phyloP scores from a whole-genome alignment of 2,888 invertebrate species.

The Drosophila tanythrix region DNA sequence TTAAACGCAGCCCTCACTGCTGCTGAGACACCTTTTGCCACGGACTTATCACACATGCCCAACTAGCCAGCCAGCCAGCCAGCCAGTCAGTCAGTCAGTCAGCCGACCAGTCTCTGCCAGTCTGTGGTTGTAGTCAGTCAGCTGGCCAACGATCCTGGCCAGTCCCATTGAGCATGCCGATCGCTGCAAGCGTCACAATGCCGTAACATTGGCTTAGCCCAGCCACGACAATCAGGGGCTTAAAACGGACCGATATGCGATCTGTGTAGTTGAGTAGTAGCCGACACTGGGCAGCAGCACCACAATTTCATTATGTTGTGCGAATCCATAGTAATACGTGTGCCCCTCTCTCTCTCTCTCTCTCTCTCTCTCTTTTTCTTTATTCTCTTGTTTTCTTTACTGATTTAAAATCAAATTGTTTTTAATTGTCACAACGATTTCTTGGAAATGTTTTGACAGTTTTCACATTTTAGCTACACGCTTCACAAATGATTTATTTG shows the following conservation, averaged over 20 bases:
- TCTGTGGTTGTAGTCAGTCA: background rate
- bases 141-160: constrained; percentile 20
- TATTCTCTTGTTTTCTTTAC: constrained; percentile 61
- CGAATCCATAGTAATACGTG: constrained; percentile 67
- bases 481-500: constrained; percentile 7
- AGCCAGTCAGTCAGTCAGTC: constrained; percentile 6
- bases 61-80: constrained; percentile 13
- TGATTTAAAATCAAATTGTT: constrained; percentile 76
- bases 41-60: constrained; percentile 62
- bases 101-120: constrained; percentile 9
- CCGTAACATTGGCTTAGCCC: constrained; percentile 77
- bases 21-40: constrained; percentile 58
- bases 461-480: constrained; percentile 3
- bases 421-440: constrained; percentile 69
- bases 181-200: constrained; percentile 58
- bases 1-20: constrained; percentile 47
- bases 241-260: constrained; percentile 43
- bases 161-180: constrained; percentile 22
- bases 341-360: constrained; percentile 17
- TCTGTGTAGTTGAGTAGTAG: constrained; percentile 16
- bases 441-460: constrained; percentile 71
- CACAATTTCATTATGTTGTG: constrained; percentile 76
- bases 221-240: constrained; percentile 66
- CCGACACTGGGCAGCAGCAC: constrained; percentile 39
- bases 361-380: background rate